Evolutionary conservation across 2,113 vertebrate genomes (phyloP), one percentile per base, ranked within the genome.

Genomic region (Castor canadensis): DNA sequence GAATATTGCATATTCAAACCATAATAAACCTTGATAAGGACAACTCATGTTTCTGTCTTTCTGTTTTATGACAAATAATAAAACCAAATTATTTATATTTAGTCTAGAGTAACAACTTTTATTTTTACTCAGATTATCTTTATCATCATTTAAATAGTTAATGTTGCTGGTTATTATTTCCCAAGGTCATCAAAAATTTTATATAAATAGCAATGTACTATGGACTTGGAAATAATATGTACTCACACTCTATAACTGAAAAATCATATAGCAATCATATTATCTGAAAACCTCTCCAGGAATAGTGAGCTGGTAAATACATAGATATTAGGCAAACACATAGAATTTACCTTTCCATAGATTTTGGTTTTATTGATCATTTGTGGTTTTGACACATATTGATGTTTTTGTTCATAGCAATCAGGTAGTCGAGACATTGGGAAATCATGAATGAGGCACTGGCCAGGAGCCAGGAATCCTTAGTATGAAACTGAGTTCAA

Each of bases 361-460:
- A 86, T 82, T 92, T 95, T 87, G 22, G 45, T 75, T 88, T 76
- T 86, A 76, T 82, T 64, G 86, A 89, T 95, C 38, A 56, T 43
- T 73, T 92, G 45, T 89, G 72, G 58, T 64, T 95, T 90, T 87
- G 52, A 85, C 77, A 92, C 43, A 71, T 43, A 56, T 6, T 22
- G 43, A 80, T 17, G 19, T 91, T 96, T 86, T 38, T 35, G 13
- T 60, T 87, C 43, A 49, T 47, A 79, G 20, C 22, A 49, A 91
- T 40, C 10, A 91, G 79, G 54, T 38, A 87, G 38, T 9, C 40
- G 3, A 80, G 16, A 79, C 15, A 49, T 54, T 26, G n/a, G 94
- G 87, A 71, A n/a, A 49, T 95, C 30, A 66, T 28, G 11, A 52
- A 77, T 40, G 66, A 88, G 71, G 30, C 38, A 20, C 40, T 89